Conservation (phyloP, 2,113 vertebrate genomes). For the Hymenochirus boettgeri region DNA sequence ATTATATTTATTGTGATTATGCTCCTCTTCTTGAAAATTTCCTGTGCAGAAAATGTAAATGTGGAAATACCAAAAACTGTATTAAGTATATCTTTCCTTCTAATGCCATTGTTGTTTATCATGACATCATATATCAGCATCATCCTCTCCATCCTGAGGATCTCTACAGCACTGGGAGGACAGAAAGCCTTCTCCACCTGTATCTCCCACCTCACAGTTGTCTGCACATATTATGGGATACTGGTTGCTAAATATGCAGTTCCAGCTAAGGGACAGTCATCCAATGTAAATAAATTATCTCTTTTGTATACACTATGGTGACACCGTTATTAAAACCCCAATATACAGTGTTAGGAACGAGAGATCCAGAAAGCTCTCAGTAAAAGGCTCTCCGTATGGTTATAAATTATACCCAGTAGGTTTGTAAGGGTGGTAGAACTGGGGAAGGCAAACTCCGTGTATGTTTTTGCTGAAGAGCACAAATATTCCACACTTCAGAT, state of each 20-base stretch:
- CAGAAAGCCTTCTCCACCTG: constrained; percentile 33
- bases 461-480: too few species aligned
- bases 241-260: not conserved
- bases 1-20: constrained; percentile 14
- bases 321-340: constrained; percentile 17
- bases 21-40: constrained; percentile 6
- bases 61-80: not conserved
- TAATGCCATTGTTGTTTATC: constrained; percentile 17
- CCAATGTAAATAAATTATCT: not conserved
- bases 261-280: not conserved
- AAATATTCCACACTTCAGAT: too few species aligned
- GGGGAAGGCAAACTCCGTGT: too few species aligned
- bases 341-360: constrained; percentile 2
- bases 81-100: not conserved
- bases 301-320: not conserved
- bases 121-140: constrained; percentile 19
- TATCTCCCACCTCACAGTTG: constrained; percentile 22
- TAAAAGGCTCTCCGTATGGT: not conserved
- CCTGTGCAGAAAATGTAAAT: not conserved
- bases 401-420: too few species aligned
- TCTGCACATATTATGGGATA: constrained; percentile 11
- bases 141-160: constrained; percentile 10
- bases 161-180: constrained; percentile 6
- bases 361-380: not conserved
- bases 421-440: too few species aligned